Conservation (phyloP, 1,140 invertebrate genomes). For the Drosophila nebulosa region DNA sequence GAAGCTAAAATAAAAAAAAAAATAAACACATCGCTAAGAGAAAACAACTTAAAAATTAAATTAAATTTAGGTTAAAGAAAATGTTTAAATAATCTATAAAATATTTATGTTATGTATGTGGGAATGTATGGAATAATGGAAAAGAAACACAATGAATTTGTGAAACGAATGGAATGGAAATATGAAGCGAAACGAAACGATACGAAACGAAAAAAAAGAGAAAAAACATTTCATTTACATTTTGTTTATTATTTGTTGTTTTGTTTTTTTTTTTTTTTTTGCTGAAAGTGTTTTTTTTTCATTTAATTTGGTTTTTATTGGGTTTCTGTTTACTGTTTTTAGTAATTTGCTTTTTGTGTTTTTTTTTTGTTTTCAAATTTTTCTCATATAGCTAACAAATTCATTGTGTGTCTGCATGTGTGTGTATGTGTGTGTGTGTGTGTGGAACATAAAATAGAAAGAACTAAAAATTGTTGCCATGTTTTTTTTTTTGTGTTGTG, state of each 20-base stretch:
- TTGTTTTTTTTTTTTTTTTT: no score
- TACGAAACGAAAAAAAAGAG: background rate
- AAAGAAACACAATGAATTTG: conserved; percentile 47
- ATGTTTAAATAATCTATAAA: background rate
- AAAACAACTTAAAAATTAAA: conserved; percentile 49
- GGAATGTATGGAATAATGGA: conserved; percentile 14
- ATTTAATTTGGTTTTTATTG: background rate
- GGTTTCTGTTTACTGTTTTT: conserved; percentile 18
- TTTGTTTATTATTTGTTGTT: no score
- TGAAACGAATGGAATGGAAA: background rate
- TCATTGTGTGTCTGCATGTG: conserved; percentile 70
- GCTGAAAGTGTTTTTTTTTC: background rate
- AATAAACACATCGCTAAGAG: conserved; percentile 35
- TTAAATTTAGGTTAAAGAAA: conserved; percentile 4
- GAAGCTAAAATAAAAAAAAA: conserved; percentile 33
- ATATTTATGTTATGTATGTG: no score
- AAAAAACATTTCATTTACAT: background rate
- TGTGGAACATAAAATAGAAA: conserved; percentile 42
- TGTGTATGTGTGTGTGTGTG: conserved; percentile 24
- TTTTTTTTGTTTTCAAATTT: conserved; percentile 11
- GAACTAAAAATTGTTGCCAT: conserved; percentile 68
- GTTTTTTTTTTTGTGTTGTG: conserved; percentile 69
- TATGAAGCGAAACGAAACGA: background rate
- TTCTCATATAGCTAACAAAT: conserved; percentile 73
- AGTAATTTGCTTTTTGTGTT: conserved; percentile 15